Conservation (phyloP, 2,888 invertebrate species). For the Unio pictorum region DNA sequence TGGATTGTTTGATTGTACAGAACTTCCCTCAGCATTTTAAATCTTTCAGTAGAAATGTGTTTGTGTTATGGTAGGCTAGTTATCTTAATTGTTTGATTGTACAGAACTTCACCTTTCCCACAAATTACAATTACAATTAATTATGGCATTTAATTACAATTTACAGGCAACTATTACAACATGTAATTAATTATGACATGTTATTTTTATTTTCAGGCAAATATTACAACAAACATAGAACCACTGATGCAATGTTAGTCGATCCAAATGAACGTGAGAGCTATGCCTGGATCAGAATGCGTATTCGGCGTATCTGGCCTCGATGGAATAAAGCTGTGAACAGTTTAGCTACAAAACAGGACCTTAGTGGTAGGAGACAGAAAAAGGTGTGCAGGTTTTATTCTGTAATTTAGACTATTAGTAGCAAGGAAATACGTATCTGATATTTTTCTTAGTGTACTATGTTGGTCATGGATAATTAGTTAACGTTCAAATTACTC, state of each 20-base stretch:
- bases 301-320: constrained; percentile 69
- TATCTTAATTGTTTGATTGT: too few species aligned
- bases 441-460: neutral
- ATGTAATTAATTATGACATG: too few species aligned
- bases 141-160: too few species aligned
- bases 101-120: too few species aligned
- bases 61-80: too few species aligned
- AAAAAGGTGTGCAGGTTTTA: constrained; percentile 48
- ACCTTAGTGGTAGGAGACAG: constrained; percentile 51
- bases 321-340: constrained; percentile 63
- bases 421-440: too few species aligned
- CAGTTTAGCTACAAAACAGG: constrained; percentile 52
- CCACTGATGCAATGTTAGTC: constrained; percentile 63
- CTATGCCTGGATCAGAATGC: constrained; percentile 70
- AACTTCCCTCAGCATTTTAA: too few species aligned
- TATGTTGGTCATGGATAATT: neutral
- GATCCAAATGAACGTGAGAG: constrained; percentile 69
- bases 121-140: too few species aligned
- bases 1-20: too few species aligned
- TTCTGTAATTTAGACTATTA: too few species aligned
- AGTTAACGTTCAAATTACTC: neutral
- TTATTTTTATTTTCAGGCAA: constrained; percentile 46
- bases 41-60: too few species aligned
- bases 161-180: too few species aligned
- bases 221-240: constrained; percentile 53